These are phyloP conservation scores for Herminia tarsipennalis DNA, from an alignment of 2,888 invertebrate genomes.

Conservation along the genomic window DNA sequence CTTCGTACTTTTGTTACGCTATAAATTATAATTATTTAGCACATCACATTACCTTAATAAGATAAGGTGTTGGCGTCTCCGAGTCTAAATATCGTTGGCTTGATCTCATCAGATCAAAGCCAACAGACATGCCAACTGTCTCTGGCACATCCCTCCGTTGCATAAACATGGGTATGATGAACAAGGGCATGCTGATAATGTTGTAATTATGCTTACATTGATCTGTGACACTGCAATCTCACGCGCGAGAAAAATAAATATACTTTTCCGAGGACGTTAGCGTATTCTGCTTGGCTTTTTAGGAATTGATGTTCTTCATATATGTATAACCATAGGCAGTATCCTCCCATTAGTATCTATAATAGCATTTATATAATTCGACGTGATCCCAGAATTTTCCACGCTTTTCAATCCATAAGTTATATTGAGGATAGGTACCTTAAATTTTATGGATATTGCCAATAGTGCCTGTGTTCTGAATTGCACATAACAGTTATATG, in stretches of 20 bases:
- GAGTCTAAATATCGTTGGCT: slow-evolving; percentile 79
- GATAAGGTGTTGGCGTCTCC: slow-evolving; percentile 68
- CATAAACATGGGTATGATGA: slow-evolving; percentile 58
- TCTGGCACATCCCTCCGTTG: slow-evolving; percentile 71
- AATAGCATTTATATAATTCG: no score
- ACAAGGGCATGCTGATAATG: slow-evolving; percentile 63
- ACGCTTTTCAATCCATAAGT: no score
- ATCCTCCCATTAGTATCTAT: no score
- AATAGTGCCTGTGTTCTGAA: background rate
- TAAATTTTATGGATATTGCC: background rate
- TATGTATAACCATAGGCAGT: no score
- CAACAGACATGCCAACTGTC: slow-evolving; percentile 70
- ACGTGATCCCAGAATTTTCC: no score
- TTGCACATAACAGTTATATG: slow-evolving; percentile 3
- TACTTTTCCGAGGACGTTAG: background rate
- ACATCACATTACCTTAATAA: slow-evolving; percentile 44
- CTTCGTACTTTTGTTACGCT: slow-evolving; percentile 21
- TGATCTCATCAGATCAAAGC: slow-evolving; percentile 52
- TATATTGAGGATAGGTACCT: no score
- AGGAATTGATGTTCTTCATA: no score
- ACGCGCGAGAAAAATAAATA: slow-evolving; percentile 20
- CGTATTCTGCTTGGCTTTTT: no score
- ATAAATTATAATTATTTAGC: slow-evolving; percentile 42
- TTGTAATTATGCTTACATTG: slow-evolving; percentile 47
- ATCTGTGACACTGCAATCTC: slow-evolving; percentile 39